Evolutionary conservation across 2,888 invertebrate genomes (phyloP).

Genomic region (Eutolmus rufibarbis): DNA sequence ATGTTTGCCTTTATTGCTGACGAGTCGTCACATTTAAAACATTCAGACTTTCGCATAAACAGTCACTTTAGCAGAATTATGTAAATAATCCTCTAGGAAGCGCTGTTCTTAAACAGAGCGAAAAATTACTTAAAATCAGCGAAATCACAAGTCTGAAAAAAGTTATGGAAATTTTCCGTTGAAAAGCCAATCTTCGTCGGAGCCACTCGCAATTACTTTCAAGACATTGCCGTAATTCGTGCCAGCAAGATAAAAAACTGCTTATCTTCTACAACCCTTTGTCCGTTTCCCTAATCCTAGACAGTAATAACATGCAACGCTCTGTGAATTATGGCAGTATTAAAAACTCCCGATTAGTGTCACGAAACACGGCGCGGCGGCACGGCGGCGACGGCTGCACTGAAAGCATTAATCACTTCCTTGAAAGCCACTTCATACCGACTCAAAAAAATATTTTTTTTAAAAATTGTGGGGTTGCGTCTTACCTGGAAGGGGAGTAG

Average conservation of each 20-base stretch:
- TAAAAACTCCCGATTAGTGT: not conserved
- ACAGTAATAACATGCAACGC: not conserved
- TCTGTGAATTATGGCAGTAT: not conserved
- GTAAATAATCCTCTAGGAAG: not conserved
- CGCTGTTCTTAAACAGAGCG: not conserved
- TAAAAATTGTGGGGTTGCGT: not conserved
- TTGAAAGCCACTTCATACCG: not conserved
- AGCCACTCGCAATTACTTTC: not conserved
- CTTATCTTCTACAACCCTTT: not conserved
- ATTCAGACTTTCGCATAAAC: not conserved
- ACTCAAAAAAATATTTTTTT: not conserved
- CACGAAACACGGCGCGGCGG: not conserved
- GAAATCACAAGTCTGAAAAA: not conserved
- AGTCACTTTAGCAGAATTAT: not conserved
- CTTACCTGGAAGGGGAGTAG: constrained; percentile 83
- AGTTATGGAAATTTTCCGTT: not conserved
- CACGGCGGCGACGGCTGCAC: not conserved
- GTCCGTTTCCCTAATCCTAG: not conserved
- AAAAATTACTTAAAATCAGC: not conserved
- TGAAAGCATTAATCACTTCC: constrained; percentile 9
- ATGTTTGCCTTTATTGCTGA: too few species aligned
- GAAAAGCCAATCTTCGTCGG: not conserved
- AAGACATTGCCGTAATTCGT: not conserved
- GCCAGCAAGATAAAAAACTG: not conserved
- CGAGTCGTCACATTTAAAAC: not conserved